These are phyloP conservation scores for Cydia strobilella DNA, from an alignment of 1,140 invertebrate genomes.

Conservation along the genomic window DNA sequence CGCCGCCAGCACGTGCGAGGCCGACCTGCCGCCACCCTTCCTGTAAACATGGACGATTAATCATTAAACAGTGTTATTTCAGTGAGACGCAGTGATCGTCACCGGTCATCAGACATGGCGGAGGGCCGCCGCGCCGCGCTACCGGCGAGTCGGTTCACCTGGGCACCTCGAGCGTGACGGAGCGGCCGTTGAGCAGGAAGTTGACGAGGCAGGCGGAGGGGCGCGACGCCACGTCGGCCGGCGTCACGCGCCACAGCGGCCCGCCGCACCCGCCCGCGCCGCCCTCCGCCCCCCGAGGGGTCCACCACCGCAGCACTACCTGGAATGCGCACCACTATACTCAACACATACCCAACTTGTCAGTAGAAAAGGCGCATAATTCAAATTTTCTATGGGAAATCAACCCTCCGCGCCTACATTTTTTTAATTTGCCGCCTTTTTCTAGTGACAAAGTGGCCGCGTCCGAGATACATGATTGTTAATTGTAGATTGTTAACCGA, in stretches of 20 bases:
- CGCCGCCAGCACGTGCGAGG: slow-evolving; percentile 95
- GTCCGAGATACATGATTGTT: no score
- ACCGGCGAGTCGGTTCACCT: slow-evolving; percentile 83
- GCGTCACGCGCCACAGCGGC: slow-evolving; percentile 93
- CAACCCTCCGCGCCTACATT: no score
- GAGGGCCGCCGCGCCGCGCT: slow-evolving; percentile 95
- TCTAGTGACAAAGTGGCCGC: no score
- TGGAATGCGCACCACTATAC: no score
- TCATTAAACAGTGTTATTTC: no score
- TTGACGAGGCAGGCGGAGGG: slow-evolving; percentile 98
- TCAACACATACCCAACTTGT: no score
- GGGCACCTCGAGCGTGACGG: slow-evolving; percentile 97
- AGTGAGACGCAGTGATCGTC: no score
- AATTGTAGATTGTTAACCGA: no score
- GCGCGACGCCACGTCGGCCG: slow-evolving; percentile 96
- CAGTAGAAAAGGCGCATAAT: no score
- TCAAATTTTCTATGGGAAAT: no score
- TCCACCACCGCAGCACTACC: slow-evolving; percentile 97
- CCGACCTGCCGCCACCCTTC: slow-evolving; percentile 92
- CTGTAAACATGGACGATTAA: no score
- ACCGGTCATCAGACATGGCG: slow-evolving; percentile 93
- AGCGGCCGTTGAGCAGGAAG: slow-evolving; percentile 95
- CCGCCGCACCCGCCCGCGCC: slow-evolving; percentile 89
- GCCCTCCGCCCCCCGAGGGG: slow-evolving; percentile 91
- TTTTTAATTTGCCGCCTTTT: no score